phyloP scores from a whole-genome alignment of 2,888 invertebrate genomes.

The Cephus runcator region DNA sequence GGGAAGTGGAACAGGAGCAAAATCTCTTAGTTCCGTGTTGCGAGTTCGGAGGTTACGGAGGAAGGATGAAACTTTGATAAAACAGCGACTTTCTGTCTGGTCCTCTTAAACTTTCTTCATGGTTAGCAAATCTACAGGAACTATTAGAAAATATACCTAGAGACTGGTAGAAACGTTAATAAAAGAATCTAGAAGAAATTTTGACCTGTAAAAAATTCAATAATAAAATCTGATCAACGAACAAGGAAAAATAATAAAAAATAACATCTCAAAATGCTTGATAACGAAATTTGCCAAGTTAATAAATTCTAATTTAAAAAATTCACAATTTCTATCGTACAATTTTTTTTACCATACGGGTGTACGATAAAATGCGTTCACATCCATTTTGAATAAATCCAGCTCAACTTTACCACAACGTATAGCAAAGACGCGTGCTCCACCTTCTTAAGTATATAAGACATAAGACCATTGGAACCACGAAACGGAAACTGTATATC shows the following conservation, averaged over 20 bases:
- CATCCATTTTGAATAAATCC: neutral
- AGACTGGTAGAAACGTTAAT: neutral
- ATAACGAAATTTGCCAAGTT: neutral
- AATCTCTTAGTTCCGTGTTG: neutral
- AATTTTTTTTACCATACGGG: neutral
- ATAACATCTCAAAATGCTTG: neutral
- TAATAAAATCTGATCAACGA: neutral
- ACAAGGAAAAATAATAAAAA: neutral
- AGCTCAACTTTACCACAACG: neutral
- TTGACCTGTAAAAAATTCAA: neutral
- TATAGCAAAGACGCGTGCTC: neutral
- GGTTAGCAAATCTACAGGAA: neutral
- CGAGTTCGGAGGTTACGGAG: constrained; percentile 43
- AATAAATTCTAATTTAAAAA: neutral
- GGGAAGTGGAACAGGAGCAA: neutral
- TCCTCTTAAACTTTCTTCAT: neutral
- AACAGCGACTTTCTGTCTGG: constrained; percentile 31
- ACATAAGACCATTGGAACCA: neutral
- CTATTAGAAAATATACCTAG: neutral
- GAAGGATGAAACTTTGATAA: constrained; percentile 52
- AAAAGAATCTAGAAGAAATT: neutral
- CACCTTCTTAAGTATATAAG: neutral
- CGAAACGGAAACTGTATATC: constrained; percentile 4
- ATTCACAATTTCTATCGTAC: no score
- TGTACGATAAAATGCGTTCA: neutral